Evolutionary conservation across 1,140 invertebrate genomes (phyloP).

Genomic region (Heliconius congener): DNA sequence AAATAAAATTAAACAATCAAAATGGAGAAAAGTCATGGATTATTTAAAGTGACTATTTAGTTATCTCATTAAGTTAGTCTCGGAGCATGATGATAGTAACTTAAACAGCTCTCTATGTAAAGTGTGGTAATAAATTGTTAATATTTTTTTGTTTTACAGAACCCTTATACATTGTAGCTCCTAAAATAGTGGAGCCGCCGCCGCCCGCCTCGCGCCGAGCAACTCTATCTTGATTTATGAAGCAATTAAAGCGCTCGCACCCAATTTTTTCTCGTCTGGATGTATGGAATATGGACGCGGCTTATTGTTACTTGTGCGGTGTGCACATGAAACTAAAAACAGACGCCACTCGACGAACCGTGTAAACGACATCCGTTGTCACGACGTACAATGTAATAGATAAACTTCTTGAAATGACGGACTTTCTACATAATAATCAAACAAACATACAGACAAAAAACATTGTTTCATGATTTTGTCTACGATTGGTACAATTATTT

Average conservation of each 20-base stretch:
- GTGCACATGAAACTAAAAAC: constrained; percentile 26
- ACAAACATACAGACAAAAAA: background rate
- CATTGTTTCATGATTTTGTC: too few species aligned
- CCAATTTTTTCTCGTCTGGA: constrained; percentile 28
- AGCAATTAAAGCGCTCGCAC: constrained; percentile 37
- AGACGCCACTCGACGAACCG: background rate
- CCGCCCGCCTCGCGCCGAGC: constrained; percentile 8
- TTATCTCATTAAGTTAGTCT: background rate
- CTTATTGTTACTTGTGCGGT: constrained; percentile 17
- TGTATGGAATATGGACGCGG: background rate
- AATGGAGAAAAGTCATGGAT: background rate
- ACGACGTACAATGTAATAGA: background rate
- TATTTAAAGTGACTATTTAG: background rate
- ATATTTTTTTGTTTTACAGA: constrained; percentile 11
- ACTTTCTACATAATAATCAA: background rate
- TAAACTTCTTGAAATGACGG: too few species aligned
- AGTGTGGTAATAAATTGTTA: background rate
- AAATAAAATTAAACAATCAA: background rate
- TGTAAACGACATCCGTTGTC: background rate
- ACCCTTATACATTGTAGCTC: constrained; percentile 21
- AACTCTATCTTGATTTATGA: constrained; percentile 42
- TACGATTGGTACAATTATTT: too few species aligned
- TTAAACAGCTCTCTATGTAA: background rate
- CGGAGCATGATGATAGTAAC: background rate
- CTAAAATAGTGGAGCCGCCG: constrained; percentile 28